Conservation (phyloP, 1,140 invertebrate species). For the Drosophila paulistorum region DNA sequence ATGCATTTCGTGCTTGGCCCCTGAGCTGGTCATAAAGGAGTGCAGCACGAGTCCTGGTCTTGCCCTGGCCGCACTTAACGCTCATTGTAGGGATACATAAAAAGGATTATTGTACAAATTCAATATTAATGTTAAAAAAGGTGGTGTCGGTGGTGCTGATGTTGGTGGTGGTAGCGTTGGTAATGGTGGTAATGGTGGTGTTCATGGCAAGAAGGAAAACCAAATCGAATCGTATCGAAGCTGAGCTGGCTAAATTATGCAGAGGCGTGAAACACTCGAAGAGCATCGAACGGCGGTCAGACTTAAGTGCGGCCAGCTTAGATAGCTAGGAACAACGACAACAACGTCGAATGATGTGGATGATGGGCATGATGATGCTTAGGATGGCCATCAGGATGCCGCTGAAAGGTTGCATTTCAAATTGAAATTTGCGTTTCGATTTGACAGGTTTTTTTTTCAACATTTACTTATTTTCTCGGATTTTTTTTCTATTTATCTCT, state of each 20-base stretch:
- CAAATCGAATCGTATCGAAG: constrained; percentile 16
- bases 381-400: not conserved
- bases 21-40: constrained; percentile 59
- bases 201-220: constrained; percentile 8
- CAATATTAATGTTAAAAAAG: constrained; percentile 68
- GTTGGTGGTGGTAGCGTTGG: not conserved
- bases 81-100: constrained; percentile 74
- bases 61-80: constrained; percentile 55
- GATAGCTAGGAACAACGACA: constrained; percentile 42
- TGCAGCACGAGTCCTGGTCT: constrained; percentile 41
- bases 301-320: constrained; percentile 69
- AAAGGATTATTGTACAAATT: constrained; percentile 80
- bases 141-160: not conserved
- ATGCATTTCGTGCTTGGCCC: constrained; percentile 34
- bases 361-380: constrained; percentile 11
- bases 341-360: constrained; percentile 5
- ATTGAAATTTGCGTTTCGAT: constrained; percentile 66
- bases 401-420: constrained; percentile 29
- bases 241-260: constrained; percentile 76
- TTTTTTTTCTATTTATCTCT: not conserved
- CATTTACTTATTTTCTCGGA: constrained; percentile 2
- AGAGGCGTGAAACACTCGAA: constrained; percentile 68
- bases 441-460: constrained; percentile 38
- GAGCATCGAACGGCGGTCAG: constrained; percentile 47
- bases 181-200: not conserved